Evolutionary conservation across 2,797 vertebrate species (phyloP), one percentile per base, ranked within the genome.

Genomic region (Florisuga fusca): DNA sequence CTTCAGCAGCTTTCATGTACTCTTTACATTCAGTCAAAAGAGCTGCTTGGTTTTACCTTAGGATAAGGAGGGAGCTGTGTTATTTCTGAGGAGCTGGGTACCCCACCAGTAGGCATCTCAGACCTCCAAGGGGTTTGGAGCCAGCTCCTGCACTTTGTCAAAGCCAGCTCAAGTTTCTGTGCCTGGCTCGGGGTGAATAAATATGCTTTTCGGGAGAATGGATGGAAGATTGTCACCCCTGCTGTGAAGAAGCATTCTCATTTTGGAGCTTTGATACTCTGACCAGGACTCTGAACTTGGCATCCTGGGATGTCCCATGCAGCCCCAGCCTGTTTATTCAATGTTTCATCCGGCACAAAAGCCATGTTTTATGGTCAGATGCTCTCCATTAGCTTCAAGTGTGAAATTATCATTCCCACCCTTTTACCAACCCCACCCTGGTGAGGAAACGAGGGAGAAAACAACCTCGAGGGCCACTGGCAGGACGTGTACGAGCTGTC

Each of bases 351-450:
- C 7, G 0, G 71, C 91, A 88, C 84, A 80, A 95, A 84, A 64
- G 63, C 75, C 8, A 0, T 83, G 34, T 91, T 95, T 96, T 85
- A 67, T 54, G 88, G 91, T 94, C 95, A 96, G 95, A 95, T 96
- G 94, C 91, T 96, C 93, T 82, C 83, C 80, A 90, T 95, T 96
- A 94, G 77, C 71, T 88, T 94, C 67, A 57, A 95, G 91, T 94
- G 92, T 77, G 93, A 94, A 95, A 94, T 94, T 90, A 90, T 75
- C 76, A 58, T 92, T 95, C 95, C 91, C 94, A 91, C 84, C 84
- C 79, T 92, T 92, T 76, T 72, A 85, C 93, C 87, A 79, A 12
- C 89, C 94, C 89, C 94, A 71, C 94, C 93, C 92, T 87, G 89
- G 75, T 87, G 90, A 84, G 91, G 92, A 95, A 96, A 91, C 18